These are phyloP conservation scores for Drosophila pseudotalamancana DNA, from an alignment of 2,888 invertebrate species.

Conservation along the genomic window DNA sequence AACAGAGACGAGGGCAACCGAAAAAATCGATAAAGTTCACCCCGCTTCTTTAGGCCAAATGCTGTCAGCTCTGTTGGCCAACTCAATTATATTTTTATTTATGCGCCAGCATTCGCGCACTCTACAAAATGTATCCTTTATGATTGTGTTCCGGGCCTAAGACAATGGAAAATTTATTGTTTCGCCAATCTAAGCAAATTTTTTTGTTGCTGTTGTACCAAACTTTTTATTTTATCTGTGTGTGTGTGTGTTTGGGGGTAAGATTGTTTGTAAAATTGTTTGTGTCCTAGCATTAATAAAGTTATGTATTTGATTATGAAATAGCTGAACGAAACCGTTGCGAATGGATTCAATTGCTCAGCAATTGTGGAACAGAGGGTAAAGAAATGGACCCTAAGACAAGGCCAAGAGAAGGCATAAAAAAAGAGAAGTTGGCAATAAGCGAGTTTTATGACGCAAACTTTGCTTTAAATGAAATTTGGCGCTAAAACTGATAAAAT, in stretches of 20 bases:
- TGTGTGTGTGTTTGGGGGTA: too few relatives aligned
- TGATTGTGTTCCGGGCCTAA: constrained; percentile 14
- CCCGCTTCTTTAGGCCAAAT: neutral
- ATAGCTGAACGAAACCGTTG: constrained; percentile 39
- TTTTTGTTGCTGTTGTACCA: too few relatives aligned
- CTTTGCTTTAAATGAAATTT: constrained; percentile 63
- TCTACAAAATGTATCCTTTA: constrained; percentile 62
- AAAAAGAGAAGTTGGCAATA: constrained; percentile 37
- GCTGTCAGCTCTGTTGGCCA: constrained; percentile 5
- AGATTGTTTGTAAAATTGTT: too few relatives aligned
- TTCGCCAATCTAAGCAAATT: constrained; percentile 77
- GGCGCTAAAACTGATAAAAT: constrained; percentile 43
- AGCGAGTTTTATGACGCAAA: constrained; percentile 61
- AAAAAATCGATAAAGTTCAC: constrained; percentile 58
- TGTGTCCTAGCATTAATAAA: constrained; percentile 75
- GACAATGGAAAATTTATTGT: constrained; percentile 75
- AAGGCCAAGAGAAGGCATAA: constrained; percentile 53
- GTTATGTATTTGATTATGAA: constrained; percentile 75
- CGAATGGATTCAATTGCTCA: constrained; percentile 71
- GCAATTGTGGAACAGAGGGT: constrained; percentile 36
- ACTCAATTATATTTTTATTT: constrained; percentile 77
- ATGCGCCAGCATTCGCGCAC: constrained; percentile 74
- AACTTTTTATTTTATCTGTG: constrained; percentile 42
- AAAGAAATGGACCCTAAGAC: too few relatives aligned
- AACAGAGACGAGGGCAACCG: constrained; percentile 25